These are phyloP conservation scores for Aporrectodea caliginosa DNA, from an alignment of 1,140 invertebrate species.

Conservation along the genomic window DNA sequence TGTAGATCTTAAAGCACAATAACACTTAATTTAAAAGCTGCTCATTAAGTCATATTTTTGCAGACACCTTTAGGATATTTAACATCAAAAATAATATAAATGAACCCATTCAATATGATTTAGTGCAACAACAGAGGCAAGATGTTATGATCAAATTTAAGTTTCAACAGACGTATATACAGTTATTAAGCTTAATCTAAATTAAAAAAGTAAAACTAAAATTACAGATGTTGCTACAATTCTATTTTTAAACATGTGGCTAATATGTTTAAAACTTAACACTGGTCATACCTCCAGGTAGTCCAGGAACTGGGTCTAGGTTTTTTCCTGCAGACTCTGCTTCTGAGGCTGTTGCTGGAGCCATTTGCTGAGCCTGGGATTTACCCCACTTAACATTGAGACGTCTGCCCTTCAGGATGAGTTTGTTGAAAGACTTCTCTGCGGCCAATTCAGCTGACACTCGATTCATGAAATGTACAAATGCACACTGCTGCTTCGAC, in stretches of 20 bases:
- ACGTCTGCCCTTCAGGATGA: constrained; percentile 64
- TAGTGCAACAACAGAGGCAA: not conserved
- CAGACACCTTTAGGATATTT: too few species aligned
- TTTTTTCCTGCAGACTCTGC: constrained; percentile 50
- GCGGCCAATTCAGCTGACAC: constrained; percentile 85
- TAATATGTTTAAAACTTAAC: constrained; percentile 17
- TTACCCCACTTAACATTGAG: constrained; percentile 93
- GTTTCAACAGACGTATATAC: not conserved
- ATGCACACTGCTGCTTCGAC: constrained; percentile 90
- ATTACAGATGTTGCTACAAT: too few species aligned
- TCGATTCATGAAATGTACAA: constrained; percentile 91
- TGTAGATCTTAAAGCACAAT: constrained; percentile 14
- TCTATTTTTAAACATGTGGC: too few species aligned
- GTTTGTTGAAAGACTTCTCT: constrained; percentile 93
- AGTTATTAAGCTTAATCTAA: not conserved
- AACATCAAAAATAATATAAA: too few species aligned
- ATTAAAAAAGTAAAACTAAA: not conserved
- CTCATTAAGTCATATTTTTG: too few species aligned
- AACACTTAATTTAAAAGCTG: not conserved
- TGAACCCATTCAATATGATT: too few species aligned
- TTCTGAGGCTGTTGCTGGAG: constrained; percentile 43
- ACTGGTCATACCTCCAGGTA: constrained; percentile 60
- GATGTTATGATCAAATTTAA: not conserved
- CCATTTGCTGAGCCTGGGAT: constrained; percentile 45
- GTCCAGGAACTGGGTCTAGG: constrained; percentile 81